Evolutionary conservation across 2,113 vertebrate species (phyloP).

Genomic region (Acanthisitta chloris): DNA sequence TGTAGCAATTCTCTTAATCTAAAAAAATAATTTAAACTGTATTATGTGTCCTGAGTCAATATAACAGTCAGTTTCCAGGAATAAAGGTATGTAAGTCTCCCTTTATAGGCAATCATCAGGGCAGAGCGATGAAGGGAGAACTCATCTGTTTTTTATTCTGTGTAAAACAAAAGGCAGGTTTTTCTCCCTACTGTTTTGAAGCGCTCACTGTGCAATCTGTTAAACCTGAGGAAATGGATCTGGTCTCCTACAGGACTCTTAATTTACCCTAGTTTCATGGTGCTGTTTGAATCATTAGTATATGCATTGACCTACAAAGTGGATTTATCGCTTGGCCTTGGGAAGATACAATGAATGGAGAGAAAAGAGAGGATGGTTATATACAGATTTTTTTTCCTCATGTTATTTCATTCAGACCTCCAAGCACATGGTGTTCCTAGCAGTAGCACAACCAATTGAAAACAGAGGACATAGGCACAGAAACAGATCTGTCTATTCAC

Average conservation of each 20-base stretch:
- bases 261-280: neutral
- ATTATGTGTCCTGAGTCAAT: neutral
- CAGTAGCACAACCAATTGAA: neutral
- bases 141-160: neutral
- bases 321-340: neutral
- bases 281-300: neutral
- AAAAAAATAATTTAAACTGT: neutral
- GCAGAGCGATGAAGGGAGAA: neutral
- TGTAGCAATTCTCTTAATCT: neutral
- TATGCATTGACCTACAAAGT: neutral
- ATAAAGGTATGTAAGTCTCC: neutral
- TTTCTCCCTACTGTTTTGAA: neutral
- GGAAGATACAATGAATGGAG: neutral
- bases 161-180: neutral
- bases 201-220: neutral
- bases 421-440: neutral
- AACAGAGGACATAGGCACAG: neutral
- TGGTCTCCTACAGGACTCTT: neutral
- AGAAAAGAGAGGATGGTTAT: neutral
- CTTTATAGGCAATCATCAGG: neutral
- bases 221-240: neutral
- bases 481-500: neutral
- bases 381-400: neutral
- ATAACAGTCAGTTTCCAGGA: neutral
- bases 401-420: neutral